Base-by-base conservation (phyloP, 2,797 vertebrate species). In the Crax fasciolata region DNA sequence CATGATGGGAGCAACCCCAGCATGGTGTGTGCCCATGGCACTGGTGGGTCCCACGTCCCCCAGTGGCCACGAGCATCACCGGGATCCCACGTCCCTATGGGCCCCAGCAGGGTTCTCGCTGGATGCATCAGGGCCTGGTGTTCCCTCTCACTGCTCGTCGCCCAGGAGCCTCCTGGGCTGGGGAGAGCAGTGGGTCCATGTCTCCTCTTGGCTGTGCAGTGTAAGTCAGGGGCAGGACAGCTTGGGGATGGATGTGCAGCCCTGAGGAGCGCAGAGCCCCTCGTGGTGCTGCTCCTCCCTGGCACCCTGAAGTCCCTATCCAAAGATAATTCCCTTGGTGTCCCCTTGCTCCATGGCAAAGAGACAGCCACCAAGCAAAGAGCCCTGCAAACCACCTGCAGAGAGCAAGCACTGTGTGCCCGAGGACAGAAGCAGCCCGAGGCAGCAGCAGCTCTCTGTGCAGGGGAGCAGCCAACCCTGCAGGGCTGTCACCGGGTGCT, bases 201-300 rank as follows among this genome's bases (percentile, higher is more conserved):
- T 4, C n/a, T 63, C 16, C n/a, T 63, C 24, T 38, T 28, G 55
- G 59, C 39, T 0, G 4, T 5, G 43, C 2, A 2, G 13, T 6
- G 8, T 27, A 71, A 82, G 30, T 44, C 24, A 74, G 35, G 39
- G 65, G 51, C 3, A 61, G 76, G 51, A 19, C 16, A 30, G 41
- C 25, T 76, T 0, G 0, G 49, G 41, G 0, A 80, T 24, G 30
- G 44, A 49, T 84, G 41, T 23, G 58, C 65, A 70, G 66, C 20
- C 46, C 7, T 0, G 12, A 68, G 65, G 25, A 72, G 46, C 54
- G 55, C 51, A 7, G 27, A 72, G n/a, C 24, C 54, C 2, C 58
- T 43, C 30, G 6, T 0, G 3, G 16, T 57, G 63, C 32, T 57
- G 48, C 67, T 62, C n/a, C 65, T 84, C 57, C 48, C 7, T 10